A percentile compares a stretch with the other conserved stretches of the same genome.
These are phyloP conservation scores for Drosophila putrida DNA, from an alignment of 2,888 invertebrate genomes.

Conservation along the genomic window DNA sequence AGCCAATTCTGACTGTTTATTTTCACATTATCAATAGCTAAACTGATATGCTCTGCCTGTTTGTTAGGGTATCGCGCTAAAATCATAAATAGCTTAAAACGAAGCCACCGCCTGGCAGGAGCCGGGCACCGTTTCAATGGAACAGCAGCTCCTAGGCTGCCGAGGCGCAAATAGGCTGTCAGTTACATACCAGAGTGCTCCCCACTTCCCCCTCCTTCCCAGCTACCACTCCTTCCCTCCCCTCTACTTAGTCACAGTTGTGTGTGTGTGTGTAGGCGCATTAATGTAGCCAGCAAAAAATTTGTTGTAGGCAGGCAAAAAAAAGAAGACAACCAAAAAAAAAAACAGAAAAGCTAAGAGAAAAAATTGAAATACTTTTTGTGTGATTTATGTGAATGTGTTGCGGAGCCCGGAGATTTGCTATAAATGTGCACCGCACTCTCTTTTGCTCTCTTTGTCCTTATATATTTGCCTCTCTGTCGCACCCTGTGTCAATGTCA, in stretches of 20 bases:
- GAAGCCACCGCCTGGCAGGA: constrained; percentile 72
- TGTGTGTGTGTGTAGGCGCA: constrained; percentile 74
- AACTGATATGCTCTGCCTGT: background rate
- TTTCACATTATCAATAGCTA: background rate
- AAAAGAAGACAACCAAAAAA: constrained; percentile 18
- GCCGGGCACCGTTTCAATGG: constrained; percentile 44
- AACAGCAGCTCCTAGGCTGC: constrained; percentile 38
- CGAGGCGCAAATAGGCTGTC: constrained; percentile 76
- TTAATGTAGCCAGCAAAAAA: constrained; percentile 66
- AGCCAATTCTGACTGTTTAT: background rate
- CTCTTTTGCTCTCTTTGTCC: background rate
- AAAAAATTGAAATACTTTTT: constrained; percentile 78
- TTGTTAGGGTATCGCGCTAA: constrained; percentile 50
- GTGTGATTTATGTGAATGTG: constrained; percentile 81
- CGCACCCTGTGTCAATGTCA: constrained; percentile 52
- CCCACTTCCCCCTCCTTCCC: constrained; percentile 17
- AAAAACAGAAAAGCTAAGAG: constrained; percentile 37
- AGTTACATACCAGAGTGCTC: constrained; percentile 53
- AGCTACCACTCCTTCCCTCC: background rate
- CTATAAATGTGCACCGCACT: constrained; percentile 63
- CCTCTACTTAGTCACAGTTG: constrained; percentile 10
- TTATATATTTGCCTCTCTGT: background rate
- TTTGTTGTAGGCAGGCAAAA: constrained; percentile 46
- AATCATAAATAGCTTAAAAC: constrained; percentile 77
- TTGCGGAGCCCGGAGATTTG: constrained; percentile 74